Evolutionary conservation across 2,797 vertebrate species (phyloP).

Genomic region (Tangara arthus): DNA sequence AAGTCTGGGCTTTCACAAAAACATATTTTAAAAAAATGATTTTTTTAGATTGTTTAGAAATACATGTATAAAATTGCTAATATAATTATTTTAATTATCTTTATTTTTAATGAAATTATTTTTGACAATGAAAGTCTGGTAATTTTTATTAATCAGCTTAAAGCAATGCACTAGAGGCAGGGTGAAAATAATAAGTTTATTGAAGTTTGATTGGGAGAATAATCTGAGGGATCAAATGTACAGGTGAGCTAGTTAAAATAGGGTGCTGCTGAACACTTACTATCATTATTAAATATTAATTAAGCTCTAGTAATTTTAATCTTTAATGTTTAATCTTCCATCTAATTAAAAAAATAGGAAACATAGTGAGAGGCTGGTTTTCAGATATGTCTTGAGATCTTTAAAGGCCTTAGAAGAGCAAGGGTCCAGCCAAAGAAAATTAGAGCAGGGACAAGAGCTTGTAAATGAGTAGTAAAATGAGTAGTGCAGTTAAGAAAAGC

Average conservation of each 20-base stretch:
- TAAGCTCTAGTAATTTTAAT: neutral
- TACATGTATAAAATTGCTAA: neutral
- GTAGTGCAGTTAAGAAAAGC: neutral
- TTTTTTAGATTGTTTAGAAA: neutral
- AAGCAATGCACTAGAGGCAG: neutral
- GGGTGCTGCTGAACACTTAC: neutral
- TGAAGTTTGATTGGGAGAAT: neutral
- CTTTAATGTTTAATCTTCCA: neutral
- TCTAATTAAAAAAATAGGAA: neutral
- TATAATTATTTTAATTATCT: neutral
- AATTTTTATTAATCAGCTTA: neutral
- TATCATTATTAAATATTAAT: neutral
- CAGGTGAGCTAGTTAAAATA: neutral
- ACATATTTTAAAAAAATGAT: fast-evolving
- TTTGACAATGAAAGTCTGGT: neutral
- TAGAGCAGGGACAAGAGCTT: neutral
- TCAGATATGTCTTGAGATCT: neutral
- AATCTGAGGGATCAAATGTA: neutral
- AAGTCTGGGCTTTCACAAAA: neutral
- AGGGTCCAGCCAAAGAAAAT: neutral
- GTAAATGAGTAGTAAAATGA: neutral
- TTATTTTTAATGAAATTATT: neutral
- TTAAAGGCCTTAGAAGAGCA: neutral
- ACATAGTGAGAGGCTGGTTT: neutral
- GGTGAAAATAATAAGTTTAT: neutral